These are phyloP conservation scores for Gobiocypris rarus DNA, from an alignment of 2,113 vertebrate species.

Conservation along the genomic window DNA sequence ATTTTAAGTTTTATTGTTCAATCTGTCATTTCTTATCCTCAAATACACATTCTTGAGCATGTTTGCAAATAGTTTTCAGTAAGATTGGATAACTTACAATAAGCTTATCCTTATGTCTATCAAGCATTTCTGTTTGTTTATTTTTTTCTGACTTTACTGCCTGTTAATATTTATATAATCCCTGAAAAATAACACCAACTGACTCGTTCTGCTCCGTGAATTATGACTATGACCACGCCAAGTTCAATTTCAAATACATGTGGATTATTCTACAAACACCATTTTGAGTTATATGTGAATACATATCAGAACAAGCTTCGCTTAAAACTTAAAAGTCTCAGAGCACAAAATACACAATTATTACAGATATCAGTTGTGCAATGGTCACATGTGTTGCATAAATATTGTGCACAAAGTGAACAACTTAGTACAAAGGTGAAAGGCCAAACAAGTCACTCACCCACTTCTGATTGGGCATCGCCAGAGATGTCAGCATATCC, in stretches of 20 bases:
- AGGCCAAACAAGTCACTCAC: slow-evolving; percentile 67
- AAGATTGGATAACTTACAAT: not conserved
- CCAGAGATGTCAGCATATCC: slow-evolving; percentile 82
- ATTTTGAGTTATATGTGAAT: not conserved
- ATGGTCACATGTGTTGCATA: not conserved
- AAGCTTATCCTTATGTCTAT: not conserved
- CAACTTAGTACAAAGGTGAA: not conserved
- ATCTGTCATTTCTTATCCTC: slow-evolving; percentile 34
- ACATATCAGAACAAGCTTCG: not conserved
- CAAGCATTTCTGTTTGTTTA: not conserved
- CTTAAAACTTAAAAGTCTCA: not conserved
- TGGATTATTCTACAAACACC: not conserved
- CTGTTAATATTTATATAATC: not conserved
- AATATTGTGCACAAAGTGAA: not conserved
- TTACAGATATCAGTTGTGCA: not conserved
- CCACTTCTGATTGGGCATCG: slow-evolving; percentile 80
- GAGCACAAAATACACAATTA: not conserved
- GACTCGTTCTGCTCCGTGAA: not conserved
- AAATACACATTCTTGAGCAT: slow-evolving; percentile 36
- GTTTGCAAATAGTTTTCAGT: slow-evolving; percentile 39
- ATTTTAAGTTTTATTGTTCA: slow-evolving; percentile 19
- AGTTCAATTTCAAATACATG: not conserved
- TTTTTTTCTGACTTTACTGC: not conserved
- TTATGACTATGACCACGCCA: not conserved
- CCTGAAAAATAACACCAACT: not conserved